Evolutionary conservation across 2,113 vertebrate genomes (phyloP).

Genomic region (Psilopsiagon aurifrons): DNA sequence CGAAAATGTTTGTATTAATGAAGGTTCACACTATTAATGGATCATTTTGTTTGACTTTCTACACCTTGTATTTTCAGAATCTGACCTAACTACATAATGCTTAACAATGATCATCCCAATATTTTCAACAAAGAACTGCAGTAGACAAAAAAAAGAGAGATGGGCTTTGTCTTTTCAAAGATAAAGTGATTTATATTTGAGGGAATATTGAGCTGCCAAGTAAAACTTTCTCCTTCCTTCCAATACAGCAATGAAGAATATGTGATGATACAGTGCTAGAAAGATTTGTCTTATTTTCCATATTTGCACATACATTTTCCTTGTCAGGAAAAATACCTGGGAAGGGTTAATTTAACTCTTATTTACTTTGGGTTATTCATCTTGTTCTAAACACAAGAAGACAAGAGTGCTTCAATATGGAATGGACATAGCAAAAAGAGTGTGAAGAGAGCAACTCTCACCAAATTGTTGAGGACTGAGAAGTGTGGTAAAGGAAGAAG

Average conservation of each 20-base stretch:
- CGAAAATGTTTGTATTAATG: neutral
- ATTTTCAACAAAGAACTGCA: neutral
- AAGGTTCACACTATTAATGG: neutral
- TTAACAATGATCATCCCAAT: neutral
- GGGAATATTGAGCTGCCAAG: neutral
- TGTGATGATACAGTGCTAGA: neutral
- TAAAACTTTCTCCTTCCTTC: neutral
- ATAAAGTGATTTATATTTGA: neutral
- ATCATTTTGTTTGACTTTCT: neutral
- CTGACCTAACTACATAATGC: neutral
- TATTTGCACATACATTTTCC: neutral
- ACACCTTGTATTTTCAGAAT: neutral
- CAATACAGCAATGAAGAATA: neutral
- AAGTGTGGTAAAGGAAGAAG: neutral
- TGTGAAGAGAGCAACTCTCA: neutral
- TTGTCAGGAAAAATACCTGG: neutral
- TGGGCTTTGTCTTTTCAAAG: neutral
- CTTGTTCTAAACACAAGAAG: neutral
- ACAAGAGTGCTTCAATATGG: neutral
- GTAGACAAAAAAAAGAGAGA: neutral
- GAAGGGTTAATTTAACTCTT: neutral
- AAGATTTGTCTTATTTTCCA: neutral
- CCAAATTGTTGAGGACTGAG: neutral
- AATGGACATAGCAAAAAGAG: neutral
- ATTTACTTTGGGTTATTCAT: neutral